Base-by-base conservation (phyloP, 1,140 invertebrate genomes). In the Chrysoperla carnea region DNA sequence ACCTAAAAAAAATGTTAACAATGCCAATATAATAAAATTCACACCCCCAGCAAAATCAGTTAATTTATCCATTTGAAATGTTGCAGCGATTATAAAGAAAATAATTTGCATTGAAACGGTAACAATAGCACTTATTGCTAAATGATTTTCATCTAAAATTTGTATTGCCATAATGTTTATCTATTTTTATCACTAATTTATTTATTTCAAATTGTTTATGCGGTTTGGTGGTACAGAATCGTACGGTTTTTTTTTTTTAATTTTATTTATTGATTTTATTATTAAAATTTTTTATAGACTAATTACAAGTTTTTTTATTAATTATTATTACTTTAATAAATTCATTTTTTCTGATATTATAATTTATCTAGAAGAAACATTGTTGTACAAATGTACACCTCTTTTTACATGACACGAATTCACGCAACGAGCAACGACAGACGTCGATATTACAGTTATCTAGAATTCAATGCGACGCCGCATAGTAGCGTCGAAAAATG, bases 11-110 rank as follows among this genome's bases (percentile, higher is more conserved):
- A 91, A 90, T 6, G 88, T 90, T 6, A 91, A 62, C 39, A 91
- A 57, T 9, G 87, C 86, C 42, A 91, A 69, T 35, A 89, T 81
- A 45, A 91, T 85, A 58, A 93, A 92, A 63, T 91, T 92, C 37
- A 81, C 79, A 42, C 87, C 88, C 6, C 87, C 86, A 43, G 87
- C 88, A 66, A 93, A 89, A 61, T 92, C 89, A 1, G 86, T 87
- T 11, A 93, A 62, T 69, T 90, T 91, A 55, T 92, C 87, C 67
- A 84, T 75, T 62, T 90, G 81, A 52, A 86, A 84, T 35, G 77
- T 70, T 8, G 84, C 84, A 27, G 86, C 86, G 44, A 91, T 75
- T 12, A 76, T 67, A 59, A 91, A 93, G 63, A 91, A 93, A 33
- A 85, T 70, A 36, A 91, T 67, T 62, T 92, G 87, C 82, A 93